Evolutionary conservation across 2,113 vertebrate genomes (phyloP), one percentile per base, ranked within the genome.

Genomic region (Syngnathus scovelli): DNA sequence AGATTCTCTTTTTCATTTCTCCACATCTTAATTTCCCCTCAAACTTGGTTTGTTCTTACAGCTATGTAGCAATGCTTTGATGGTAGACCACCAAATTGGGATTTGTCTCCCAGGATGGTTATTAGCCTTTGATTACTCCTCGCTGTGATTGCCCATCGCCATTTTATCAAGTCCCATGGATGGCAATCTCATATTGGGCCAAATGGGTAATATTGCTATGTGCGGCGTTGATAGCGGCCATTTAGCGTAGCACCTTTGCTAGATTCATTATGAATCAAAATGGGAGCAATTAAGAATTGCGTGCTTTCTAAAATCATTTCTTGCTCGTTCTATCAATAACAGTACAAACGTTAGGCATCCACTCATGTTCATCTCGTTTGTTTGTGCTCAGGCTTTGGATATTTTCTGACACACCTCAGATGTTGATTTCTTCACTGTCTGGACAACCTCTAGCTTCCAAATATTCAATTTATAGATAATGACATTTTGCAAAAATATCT

Each of bases 51-150:
- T 33, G 27, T 33, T 3, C 27, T 33, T 3, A 33, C 27, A 33
- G 27, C 27, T 33, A 33, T 33, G 27, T 3, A 33, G 27, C 41
- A 3, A 43, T 12, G 41, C 52, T 39, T 60, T 18, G 4, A 19
- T 4, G 10, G 8, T 39, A 38, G 36, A 39, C 7, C 58, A 11
- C 16, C 2, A 15, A 7, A 46, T 55, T 46, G 49, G n/a, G n/a
- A n/a, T n/a, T n/a, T n/a, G n/a, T n/a, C n/a, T 37, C 62, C 63
- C 54, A 58, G 51, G 52, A 66, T 61, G 67, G 39, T 76, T 76
- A 78, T 82, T 85, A 83, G 79, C 58, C 65, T 74, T 79, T 81
- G 76, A 83, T 83, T 81, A 79, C 66, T 69, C 66, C 66, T 27
- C 39, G 63, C 62, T 44, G 74, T 15, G 39, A 61, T 80, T 71